Base-by-base conservation (phyloP, 2,113 vertebrate genomes). In the Baryphthengus martii region DNA sequence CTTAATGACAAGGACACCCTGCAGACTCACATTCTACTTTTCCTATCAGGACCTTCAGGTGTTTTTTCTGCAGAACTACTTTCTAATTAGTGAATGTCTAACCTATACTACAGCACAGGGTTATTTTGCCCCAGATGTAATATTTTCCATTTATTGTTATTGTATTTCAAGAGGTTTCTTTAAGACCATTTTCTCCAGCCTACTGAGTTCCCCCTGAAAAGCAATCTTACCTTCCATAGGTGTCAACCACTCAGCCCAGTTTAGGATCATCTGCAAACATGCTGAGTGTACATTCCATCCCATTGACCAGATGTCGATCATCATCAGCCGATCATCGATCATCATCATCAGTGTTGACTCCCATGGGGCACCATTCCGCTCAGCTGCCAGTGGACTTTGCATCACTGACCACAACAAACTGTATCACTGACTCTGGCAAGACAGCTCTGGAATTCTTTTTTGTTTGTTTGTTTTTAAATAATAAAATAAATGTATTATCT, bases 301-400 rank as follows among this genome's bases (percentile, higher is more conserved):
- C 44, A 11, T 0, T n/a, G 37, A 61, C 6, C 26, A 24, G n/a
- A 50, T 14, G 12, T 21, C 39, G 55, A 62, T 42, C 28, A 24
- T 2, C 9, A 62, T 3, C 33, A 81, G 21, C 5, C 9, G 8
- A n/a, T n/a, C n/a, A n/a, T 21, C 39, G 55, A 62, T 42, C 28
- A 24, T 2, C 9, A 62, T 3, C 33, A 81, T 18, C 68, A 49
- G 13, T 1, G 0, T 0, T 13, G 59, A 85, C 31, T 37, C 31
- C n/a, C 42, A 16, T 1, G 4, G n/a, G 31, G 49, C n/a, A 40
- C 23, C 17, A n/a, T 2, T n/a, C 10, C 31, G 75, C 29, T 18
- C 3, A 8, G 70, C 20, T 71, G 39, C 21, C 74, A 55, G 12
- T 0, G 11, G n/a, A 10, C 59, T 53, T 14, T 2, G 33, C 25